A percentile compares a stretch with the other conserved stretches of the same genome.
Conservation (phyloP, 2,888 invertebrate genomes). For the Limnephilus rhombicus region DNA sequence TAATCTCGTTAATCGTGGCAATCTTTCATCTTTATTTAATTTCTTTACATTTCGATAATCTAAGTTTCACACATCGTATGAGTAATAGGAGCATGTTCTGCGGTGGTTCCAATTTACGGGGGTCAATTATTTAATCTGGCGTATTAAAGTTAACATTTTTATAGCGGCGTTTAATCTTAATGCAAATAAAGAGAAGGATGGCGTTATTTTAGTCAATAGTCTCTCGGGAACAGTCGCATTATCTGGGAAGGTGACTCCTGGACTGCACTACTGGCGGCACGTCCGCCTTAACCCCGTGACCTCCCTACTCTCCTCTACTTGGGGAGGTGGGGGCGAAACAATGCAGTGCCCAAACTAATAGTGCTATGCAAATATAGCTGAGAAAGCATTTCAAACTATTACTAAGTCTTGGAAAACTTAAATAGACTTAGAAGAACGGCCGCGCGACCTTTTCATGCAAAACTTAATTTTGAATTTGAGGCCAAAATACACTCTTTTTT, state of each 20-base stretch:
- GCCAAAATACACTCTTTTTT: too few species aligned
- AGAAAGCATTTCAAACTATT: too few species aligned
- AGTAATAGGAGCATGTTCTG: neutral
- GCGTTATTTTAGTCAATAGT: neutral
- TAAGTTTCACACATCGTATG: neutral
- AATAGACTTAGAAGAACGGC: too few species aligned
- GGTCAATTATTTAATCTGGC: slow-evolving; percentile 9
- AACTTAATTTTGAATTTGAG: too few species aligned
- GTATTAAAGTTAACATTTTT: neutral
- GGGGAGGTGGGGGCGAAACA: neutral
- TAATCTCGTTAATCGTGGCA: too few species aligned
- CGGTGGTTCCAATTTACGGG: neutral
- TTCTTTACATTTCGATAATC: neutral
- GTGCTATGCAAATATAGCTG: too few species aligned
- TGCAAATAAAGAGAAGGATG: neutral
- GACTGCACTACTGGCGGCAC: neutral
- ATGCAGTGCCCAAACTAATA: neutral
- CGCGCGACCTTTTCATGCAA: too few species aligned
- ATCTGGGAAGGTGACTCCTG: neutral
- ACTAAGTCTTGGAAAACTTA: too few species aligned
- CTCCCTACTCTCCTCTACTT: neutral
- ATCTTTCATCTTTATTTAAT: too few species aligned
- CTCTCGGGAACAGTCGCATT: neutral
- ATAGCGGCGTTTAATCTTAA: neutral
- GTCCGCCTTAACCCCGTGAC: neutral